Conservation (phyloP, 2,797 vertebrate genomes). For the Oreochromis grahami region DNA sequence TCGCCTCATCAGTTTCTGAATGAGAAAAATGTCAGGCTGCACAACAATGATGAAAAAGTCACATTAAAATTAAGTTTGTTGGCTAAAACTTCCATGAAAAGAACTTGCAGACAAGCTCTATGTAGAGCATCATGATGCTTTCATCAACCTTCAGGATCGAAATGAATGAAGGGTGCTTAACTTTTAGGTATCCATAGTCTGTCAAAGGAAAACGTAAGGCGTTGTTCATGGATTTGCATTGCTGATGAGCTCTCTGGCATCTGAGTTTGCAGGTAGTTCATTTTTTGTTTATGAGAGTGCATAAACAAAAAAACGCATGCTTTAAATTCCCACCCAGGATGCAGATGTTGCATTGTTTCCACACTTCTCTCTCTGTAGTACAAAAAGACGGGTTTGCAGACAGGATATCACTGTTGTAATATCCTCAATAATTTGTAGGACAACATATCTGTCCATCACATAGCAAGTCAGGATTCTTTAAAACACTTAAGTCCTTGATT, state of each 20-base stretch:
- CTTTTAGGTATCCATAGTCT: conserved; percentile 1
- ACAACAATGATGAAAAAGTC: background rate
- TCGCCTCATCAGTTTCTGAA: background rate
- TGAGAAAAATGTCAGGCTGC: background rate
- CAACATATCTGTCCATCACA: background rate
- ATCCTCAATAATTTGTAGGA: background rate
- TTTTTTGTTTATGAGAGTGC: conserved; percentile 30
- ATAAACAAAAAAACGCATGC: background rate
- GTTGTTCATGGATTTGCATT: conserved; percentile 44
- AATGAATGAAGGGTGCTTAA: conserved; percentile 26
- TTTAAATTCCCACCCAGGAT: background rate
- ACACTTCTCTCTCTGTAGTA: background rate
- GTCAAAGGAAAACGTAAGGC: conserved; percentile 32
- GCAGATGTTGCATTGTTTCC: conserved; percentile 11
- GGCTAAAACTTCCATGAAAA: background rate
- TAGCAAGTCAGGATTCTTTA: background rate
- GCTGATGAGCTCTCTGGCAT: conserved; percentile 33
- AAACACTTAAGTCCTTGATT: background rate
- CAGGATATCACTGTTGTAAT: background rate
- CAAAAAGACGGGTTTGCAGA: background rate
- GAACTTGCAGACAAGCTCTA: background rate
- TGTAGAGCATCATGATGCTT: conserved; percentile 15
- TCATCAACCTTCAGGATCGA: conserved; percentile 43
- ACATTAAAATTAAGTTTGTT: background rate
- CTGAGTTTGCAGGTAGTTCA: conserved; percentile 13